Conservation (phyloP, 2,797 vertebrate genomes). For the Avahi laniger region DNA sequence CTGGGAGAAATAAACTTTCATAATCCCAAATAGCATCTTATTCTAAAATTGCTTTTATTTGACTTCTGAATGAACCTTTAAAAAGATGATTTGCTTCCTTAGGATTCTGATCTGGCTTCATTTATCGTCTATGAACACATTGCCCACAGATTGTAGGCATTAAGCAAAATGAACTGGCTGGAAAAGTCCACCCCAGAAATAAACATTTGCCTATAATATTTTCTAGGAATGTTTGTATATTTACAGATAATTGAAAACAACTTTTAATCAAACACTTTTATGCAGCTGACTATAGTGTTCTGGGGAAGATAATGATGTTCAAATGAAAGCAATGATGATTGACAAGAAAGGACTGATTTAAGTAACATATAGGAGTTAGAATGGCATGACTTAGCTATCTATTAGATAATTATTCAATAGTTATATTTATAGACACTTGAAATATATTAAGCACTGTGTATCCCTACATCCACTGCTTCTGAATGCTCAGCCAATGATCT, state of each 20-base stretch:
- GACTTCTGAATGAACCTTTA: background rate
- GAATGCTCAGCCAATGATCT: background rate
- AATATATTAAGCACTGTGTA: background rate
- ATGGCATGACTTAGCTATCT: background rate
- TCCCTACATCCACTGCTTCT: background rate
- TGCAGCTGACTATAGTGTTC: background rate
- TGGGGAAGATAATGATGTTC: background rate
- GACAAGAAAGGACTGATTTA: background rate
- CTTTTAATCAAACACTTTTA: background rate
- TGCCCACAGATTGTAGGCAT: background rate
- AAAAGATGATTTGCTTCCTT: background rate
- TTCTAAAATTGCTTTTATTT: conserved; percentile 3
- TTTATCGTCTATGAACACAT: background rate
- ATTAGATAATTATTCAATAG: background rate
- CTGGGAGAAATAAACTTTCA: background rate
- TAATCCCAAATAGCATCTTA: background rate
- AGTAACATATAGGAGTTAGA: background rate
- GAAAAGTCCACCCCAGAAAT: background rate
- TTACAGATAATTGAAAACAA: background rate
- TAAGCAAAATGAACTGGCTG: background rate
- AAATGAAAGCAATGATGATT: background rate
- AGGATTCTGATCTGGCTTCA: background rate
- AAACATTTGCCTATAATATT: background rate
- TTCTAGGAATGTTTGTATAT: background rate
- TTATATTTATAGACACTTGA: background rate